phyloP scores from a whole-genome alignment of 2,113 vertebrate species.

The Neodontobutis hainanensis region DNA sequence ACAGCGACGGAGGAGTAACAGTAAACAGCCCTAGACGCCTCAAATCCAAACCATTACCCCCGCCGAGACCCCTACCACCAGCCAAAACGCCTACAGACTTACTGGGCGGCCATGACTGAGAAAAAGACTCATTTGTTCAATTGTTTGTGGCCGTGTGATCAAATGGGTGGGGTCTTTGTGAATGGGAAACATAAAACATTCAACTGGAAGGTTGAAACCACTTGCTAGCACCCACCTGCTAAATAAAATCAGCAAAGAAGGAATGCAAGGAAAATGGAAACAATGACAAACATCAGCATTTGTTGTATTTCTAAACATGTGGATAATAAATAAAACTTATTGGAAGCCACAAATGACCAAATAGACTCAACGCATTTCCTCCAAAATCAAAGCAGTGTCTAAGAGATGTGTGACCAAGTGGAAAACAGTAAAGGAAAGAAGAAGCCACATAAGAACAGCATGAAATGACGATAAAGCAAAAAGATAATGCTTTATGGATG shows the following conservation, averaged over 20 bases:
- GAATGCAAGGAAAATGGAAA: neutral
- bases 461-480: no score
- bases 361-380: no score
- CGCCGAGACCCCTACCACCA: conserved; percentile 80
- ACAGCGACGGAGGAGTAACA: conserved; percentile 77
- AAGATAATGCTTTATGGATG: no score
- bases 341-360: no score
- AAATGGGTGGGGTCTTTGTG: neutral
- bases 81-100: conserved; percentile 78
- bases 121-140: neutral
- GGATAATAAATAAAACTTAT: no score
- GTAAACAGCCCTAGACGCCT: conserved; percentile 70
- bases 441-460: no score
- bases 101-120: conserved; percentile 66
- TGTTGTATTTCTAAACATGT: no score
- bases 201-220: neutral
- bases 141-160: neutral
- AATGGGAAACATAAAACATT: neutral
- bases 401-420: neutral
- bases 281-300: no score
- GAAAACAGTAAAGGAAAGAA: neutral
- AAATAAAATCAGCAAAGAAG: neutral
- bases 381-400: neutral
- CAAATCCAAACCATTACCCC: conserved; percentile 78
- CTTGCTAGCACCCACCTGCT: neutral